phyloP scores from a whole-genome alignment of 1,140 invertebrate genomes.

The Araneus ventricosus region DNA sequence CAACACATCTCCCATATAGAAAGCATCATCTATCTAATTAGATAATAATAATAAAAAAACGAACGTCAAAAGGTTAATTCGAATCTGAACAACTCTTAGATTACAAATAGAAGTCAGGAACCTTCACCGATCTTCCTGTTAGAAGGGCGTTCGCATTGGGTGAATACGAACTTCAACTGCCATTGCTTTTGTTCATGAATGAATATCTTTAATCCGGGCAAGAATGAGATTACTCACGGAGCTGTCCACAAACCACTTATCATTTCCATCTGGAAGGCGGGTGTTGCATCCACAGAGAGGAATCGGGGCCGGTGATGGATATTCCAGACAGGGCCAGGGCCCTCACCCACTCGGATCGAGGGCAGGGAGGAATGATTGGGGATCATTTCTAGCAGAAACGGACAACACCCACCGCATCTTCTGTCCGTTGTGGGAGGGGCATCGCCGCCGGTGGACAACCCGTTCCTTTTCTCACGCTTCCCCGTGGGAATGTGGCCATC shows the following conservation, averaged over 20 bases:
- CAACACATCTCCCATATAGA: too few species aligned
- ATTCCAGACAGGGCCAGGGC: not conserved
- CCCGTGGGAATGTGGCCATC: conserved; percentile 35
- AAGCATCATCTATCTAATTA: too few species aligned
- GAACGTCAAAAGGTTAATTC: too few species aligned
- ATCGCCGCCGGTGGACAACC: conserved; percentile 27
- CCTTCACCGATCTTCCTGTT: too few species aligned
- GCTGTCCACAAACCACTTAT: not conserved
- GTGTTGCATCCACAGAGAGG: not conserved
- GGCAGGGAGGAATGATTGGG: not conserved
- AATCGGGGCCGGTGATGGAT: not conserved
- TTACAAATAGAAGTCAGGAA: too few species aligned
- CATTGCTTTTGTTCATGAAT: too few species aligned
- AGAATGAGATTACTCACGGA: too few species aligned
- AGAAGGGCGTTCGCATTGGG: too few species aligned
- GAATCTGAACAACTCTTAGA: too few species aligned
- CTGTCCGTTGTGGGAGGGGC: conserved; percentile 47
- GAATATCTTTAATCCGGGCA: too few species aligned
- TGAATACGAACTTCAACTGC: too few species aligned
- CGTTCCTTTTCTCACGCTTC: conserved; percentile 53
- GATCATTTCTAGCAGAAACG: not conserved
- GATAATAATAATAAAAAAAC: too few species aligned
- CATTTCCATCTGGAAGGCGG: not conserved
- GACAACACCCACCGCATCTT: conserved; percentile 42
- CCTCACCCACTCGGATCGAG: not conserved